phyloP scores from a whole-genome alignment of 2,797 vertebrate species.

The Ceryle rudis region DNA sequence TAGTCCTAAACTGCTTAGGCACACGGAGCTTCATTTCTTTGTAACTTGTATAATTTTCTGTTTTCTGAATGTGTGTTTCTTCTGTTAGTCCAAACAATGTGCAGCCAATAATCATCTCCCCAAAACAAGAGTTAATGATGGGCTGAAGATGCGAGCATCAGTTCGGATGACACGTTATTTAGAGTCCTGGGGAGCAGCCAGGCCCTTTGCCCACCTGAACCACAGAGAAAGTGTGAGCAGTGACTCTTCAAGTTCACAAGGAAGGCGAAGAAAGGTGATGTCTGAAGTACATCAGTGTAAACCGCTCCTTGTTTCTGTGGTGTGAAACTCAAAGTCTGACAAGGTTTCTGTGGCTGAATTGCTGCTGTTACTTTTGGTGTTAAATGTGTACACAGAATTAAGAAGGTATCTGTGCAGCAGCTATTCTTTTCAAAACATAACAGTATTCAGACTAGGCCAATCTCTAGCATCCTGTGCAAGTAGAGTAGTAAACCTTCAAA shows the following conservation, averaged over 20 bases:
- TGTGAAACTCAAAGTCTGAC: background rate
- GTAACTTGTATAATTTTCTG: background rate
- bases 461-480: background rate
- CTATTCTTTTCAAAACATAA: background rate
- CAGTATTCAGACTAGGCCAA: background rate
- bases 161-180: conserved; percentile 97
- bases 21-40: background rate
- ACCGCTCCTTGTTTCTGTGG: accelerated
- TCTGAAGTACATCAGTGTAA: accelerated
- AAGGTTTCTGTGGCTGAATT: background rate
- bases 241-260: conserved; percentile 81
- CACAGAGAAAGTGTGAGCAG: conserved; percentile 87
- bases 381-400: accelerated
- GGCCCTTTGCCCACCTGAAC: conserved; percentile 96
- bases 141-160: conserved; percentile 94
- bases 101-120: conserved; percentile 77
- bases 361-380: background rate
- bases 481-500: background rate
- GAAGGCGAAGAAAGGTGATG: conserved; percentile 86
- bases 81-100: conserved; percentile 84
- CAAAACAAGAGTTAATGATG: conserved; percentile 87
- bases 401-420: background rate
- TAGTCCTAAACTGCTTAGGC: background rate
- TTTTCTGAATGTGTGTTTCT: background rate
- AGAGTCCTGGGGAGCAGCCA: conserved; percentile 96